Evolutionary conservation across 2,888 invertebrate species (phyloP).

Genomic region (Heliconius ethilla): DNA sequence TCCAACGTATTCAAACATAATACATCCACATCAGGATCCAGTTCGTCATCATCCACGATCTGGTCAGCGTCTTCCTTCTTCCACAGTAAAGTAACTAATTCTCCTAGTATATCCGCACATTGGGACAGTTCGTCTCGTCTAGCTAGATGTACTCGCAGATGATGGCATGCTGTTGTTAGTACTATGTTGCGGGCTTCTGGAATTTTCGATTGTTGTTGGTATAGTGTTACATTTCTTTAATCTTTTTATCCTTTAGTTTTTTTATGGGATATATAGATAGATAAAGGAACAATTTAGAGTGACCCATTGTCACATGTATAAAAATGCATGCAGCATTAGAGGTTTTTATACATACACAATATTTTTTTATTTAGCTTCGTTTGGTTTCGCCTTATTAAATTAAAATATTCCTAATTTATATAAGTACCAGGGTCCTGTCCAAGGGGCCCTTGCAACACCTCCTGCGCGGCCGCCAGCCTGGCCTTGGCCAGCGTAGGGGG

Average conservation of each 20-base stretch:
- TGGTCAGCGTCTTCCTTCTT: constrained; percentile 74
- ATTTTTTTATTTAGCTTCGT: background rate
- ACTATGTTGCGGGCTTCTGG: constrained; percentile 92
- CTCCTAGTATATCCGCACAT: constrained; percentile 93
- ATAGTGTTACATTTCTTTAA: background rate
- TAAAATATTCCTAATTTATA: background rate
- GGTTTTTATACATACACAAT: background rate
- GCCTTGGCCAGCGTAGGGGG: constrained; percentile 85
- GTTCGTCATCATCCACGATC: constrained; percentile 67
- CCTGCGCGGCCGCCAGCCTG: constrained; percentile 90
- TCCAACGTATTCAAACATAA: constrained; percentile 90
- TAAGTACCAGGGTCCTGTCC: constrained; percentile 68
- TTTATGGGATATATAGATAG: background rate
- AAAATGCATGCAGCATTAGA: background rate
- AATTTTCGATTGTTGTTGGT: constrained; percentile 17
- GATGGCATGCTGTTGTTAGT: constrained; percentile 91
- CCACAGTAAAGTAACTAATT: constrained; percentile 86
- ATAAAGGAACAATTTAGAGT: background rate
- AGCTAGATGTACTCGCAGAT: constrained; percentile 90
- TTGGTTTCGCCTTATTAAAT: background rate
- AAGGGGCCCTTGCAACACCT: constrained; percentile 80
- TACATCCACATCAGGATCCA: constrained; percentile 89
- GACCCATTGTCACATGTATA: background rate
- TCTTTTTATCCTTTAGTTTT: background rate
- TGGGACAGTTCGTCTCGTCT: constrained; percentile 90